Base-by-base conservation (phyloP, 2,113 vertebrate species). In the Misgurnus mizolepis region DNA sequence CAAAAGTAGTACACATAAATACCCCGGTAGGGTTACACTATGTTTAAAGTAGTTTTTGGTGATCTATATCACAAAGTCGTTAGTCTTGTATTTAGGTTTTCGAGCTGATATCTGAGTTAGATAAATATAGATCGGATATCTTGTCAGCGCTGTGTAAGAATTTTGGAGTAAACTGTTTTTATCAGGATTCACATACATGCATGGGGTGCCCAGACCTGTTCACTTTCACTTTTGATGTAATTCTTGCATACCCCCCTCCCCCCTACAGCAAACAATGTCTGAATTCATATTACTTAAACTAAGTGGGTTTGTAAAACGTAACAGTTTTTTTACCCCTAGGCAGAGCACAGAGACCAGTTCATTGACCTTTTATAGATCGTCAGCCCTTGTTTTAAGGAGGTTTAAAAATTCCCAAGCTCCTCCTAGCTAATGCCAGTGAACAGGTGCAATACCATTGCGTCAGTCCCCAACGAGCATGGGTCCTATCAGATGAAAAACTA, bases 351-450 rank as follows among this genome's bases (percentile, higher is more conserved):
- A 43, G 11, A 76, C 15, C 49, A 64, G 70, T 49, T 53, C 40
- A 68, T 62, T 69, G 71, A 76, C 45, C 17, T 40, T 41, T 27
- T 41, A 43, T 39, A 60, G 40, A 60, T 73, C 58, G 43, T 34
- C 43, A 5, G 18, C 39, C 58, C 43, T 14, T 47, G 18, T 47
- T 62, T 39, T 6, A 39, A 22, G 22, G 12, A 49, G 58, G 22
- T 49, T 12, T 62, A 39, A 64, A 41, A 64, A 62, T 75, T 47
- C 41, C 41, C 64, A 58, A 60, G 58, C 64, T 66, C 66, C 64
- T 74, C 56, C 18, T 45, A n/a, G 9, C 68, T 72, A 84, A 85
- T 82, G 82, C 69, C 77, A 82, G 71, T 53, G 27, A 82, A 79
- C 80, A 55, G 39, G 74, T 79, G 60, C 2, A n/a, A 77, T 70